phyloP scores from a whole-genome alignment of 2,888 invertebrate genomes.

The Sminthurides aquaticus region DNA sequence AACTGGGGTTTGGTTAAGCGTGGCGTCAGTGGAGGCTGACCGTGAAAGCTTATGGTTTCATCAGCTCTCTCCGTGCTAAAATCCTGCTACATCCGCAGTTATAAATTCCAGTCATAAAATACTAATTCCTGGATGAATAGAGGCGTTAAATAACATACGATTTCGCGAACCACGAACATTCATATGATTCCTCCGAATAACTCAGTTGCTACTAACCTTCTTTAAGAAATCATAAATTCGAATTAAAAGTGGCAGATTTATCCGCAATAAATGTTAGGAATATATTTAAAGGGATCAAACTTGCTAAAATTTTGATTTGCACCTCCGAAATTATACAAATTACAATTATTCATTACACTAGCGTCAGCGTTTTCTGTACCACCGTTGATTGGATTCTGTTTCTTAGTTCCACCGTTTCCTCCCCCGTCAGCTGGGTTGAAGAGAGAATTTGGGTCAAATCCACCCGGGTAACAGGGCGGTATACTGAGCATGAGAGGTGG shows the following conservation, averaged over 20 bases:
- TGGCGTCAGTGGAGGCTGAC: too few relatives aligned
- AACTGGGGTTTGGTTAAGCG: too few relatives aligned
- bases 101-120: too few relatives aligned
- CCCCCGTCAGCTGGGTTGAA: too few relatives aligned
- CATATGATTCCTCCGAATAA: too few relatives aligned
- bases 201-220: too few relatives aligned
- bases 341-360: conserved; percentile 6
- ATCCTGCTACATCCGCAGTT: too few relatives aligned
- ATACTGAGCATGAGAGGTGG: not conserved
- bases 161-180: too few relatives aligned
- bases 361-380: not conserved
- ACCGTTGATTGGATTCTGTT: not conserved
- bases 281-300: not conserved
- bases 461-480: not conserved
- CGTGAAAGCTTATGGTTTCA: too few relatives aligned
- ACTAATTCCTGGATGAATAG: too few relatives aligned
- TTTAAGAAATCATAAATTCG: too few relatives aligned
- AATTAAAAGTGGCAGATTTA: not conserved
- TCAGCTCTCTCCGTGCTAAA: not conserved
- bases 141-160: too few relatives aligned
- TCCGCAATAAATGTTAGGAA: not conserved
- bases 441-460: not conserved
- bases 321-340: conserved; percentile 2
- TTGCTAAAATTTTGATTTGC: not conserved
- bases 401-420: not conserved